Percentiles rank a stretch among this genome's conserved stretches.
These are phyloP conservation scores for Oophaga pumilio DNA, from an alignment of 2,113 vertebrate genomes.

Conservation along the genomic window DNA sequence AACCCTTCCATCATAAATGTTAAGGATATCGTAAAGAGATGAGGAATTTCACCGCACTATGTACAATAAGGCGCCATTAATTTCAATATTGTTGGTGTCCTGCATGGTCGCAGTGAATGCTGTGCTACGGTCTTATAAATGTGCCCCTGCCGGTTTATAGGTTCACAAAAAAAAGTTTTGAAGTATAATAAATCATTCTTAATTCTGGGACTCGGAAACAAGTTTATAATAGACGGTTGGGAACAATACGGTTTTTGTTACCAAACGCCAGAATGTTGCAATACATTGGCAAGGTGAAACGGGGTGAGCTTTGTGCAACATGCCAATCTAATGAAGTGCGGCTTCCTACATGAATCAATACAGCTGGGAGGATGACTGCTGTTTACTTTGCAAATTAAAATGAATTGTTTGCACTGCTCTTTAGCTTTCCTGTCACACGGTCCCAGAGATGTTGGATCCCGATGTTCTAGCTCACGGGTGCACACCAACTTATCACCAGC, in stretches of 20 bases:
- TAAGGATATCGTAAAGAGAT: too few species aligned
- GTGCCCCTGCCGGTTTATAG: neutral
- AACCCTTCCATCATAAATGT: too few species aligned
- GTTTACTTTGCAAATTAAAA: conserved; percentile 42
- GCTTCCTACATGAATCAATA: conserved; percentile 48
- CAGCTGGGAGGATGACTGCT: conserved; percentile 41
- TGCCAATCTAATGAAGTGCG: conserved; percentile 41
- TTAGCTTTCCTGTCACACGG: neutral
- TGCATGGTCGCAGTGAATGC: neutral
- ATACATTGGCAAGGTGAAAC: conserved; percentile 40
- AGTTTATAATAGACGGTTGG: conserved; percentile 31
- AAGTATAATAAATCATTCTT: conserved; percentile 16
- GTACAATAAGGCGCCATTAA: neutral
- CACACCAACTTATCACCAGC: neutral
- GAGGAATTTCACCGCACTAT: neutral
- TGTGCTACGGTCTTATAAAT: neutral
- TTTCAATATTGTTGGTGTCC: neutral
- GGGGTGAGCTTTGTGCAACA: conserved; percentile 17
- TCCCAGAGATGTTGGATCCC: neutral
- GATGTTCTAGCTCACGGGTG: neutral
- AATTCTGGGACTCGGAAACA: conserved; percentile 9
- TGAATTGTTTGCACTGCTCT: conserved; percentile 29
- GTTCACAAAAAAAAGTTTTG: neutral
- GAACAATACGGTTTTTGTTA: conserved; percentile 54
- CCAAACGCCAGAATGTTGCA: conserved; percentile 39